These are phyloP conservation scores for Brachyhypopomus occidentalis DNA, from an alignment of 2,113 vertebrate genomes.

Conservation along the genomic window DNA sequence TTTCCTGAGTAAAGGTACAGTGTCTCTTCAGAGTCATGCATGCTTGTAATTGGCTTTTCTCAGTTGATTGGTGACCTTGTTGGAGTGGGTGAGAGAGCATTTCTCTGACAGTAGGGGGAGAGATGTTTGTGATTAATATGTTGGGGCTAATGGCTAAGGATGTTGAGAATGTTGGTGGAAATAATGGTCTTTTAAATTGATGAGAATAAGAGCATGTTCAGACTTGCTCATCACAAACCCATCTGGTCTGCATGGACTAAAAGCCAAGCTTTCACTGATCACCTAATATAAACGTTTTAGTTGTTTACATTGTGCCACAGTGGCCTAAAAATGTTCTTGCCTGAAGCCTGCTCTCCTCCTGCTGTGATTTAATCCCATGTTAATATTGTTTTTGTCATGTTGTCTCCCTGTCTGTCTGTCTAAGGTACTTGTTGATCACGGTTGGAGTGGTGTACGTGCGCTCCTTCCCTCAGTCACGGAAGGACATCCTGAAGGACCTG, in stretches of 20 bases:
- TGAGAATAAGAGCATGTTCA: background rate
- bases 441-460: slow-evolving; percentile 98
- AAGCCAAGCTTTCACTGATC: background rate
- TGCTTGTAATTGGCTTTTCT: too few species aligned
- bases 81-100: background rate
- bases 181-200: slow-evolving; percentile 6
- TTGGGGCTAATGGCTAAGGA: too few species aligned
- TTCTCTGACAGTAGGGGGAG: background rate
- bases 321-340: background rate
- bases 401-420: background rate
- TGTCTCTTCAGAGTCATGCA: too few species aligned
- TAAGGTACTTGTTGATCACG: slow-evolving; percentile 94
- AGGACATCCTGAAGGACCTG: slow-evolving; percentile 96
- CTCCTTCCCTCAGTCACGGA: slow-evolving; percentile 98
- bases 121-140: slow-evolving; percentile 8
- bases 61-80: background rate
- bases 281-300: background rate
- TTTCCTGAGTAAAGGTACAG: too few species aligned
- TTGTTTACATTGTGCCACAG: background rate
- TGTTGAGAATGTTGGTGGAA: background rate
- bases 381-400: background rate
- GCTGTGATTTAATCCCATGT: background rate
- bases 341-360: background rate
- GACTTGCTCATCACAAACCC: background rate
- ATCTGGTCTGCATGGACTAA: background rate